Evolutionary conservation across 1,140 invertebrate genomes (phyloP), one percentile per base, ranked within the genome.

Genomic region (Drosophila simulans): DNA sequence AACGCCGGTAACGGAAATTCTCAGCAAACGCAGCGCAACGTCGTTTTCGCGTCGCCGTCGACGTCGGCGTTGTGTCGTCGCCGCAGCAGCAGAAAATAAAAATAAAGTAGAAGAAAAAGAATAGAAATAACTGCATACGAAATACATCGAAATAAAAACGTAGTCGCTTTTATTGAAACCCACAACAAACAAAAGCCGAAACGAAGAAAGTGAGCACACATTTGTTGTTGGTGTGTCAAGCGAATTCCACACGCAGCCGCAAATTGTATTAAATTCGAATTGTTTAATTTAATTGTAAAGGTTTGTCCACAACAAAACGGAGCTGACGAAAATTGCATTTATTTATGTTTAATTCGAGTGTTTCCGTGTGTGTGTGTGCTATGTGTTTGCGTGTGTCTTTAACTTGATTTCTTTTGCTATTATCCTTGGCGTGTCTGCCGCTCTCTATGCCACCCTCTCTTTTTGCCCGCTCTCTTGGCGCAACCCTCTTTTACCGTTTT

Each of bases 201-300:
- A 37, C 37, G 31, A 53, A 40, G n/a, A 54, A 59, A 42, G 66
- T 51, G 48, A 53, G 35, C 62, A 56, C n/a, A n/a, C n/a, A 52
- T 34, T 64, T 42, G 52, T 53, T 31, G 57, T 57, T 49, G 31
- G 31, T 54, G 17, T 54, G 37, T 45, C 39, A 22, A 56, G 49
- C 56, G 35, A 49, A 70, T 56, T 46, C 22, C 43, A 40, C 43
- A 40, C 65, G 35, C 56, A 34, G 62, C 45, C 40, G 49, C 69
- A 37, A 88, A 89, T 88, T 88, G 79, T 88, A 65, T 82, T 68
- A 71, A 72, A 82, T 88, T 79, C 64, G 82, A 69, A 79, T 59
- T 76, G 55, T 64, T 73, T 73, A 51, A 89, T 48, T 88, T 88
- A 76, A 88, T 86, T 86, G 57, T 70, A 37, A 76, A 66, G 59